These are phyloP conservation scores for Achatina immaculata DNA, from an alignment of 1,140 invertebrate species.

Conservation along the genomic window DNA sequence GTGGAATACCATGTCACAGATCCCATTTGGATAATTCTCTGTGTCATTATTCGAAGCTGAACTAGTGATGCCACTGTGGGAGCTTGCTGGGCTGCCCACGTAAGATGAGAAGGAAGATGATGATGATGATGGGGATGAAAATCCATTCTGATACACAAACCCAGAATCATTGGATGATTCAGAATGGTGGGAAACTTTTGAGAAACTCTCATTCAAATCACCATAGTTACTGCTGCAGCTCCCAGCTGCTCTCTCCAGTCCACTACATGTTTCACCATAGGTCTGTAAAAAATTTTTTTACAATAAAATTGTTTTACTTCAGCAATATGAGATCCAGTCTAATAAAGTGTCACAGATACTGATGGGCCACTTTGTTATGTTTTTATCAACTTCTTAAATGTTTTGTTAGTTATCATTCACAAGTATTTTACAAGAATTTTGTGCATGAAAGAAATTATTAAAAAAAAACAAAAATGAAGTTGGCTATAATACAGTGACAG, in stretches of 20 bases:
- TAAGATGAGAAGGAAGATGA: neutral
- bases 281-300: conserved; percentile 6
- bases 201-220: conserved; percentile 4
- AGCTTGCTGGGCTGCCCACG: conserved; percentile 28
- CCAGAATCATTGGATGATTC: conserved; percentile 48
- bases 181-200: conserved; percentile 44
- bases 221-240: conserved; percentile 49
- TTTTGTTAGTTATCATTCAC: too few species aligned
- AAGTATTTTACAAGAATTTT: too few species aligned
- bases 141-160: conserved; percentile 29
- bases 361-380: too few species aligned
- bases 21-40: conserved; percentile 51
- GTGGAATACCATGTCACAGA: conserved; percentile 42
- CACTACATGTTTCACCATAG: conserved; percentile 51
- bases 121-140: conserved; percentile 19
- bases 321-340: too few species aligned
- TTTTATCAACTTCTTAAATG: too few species aligned
- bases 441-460: too few species aligned
- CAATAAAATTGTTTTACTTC: too few species aligned
- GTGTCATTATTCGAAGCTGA: conserved; percentile 59
- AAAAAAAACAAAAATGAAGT: too few species aligned
- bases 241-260: conserved; percentile 66
- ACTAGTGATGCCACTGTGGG: conserved; percentile 43
- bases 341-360: too few species aligned
- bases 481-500: too few species aligned